phyloP scores from a whole-genome alignment of 2,113 vertebrate genomes.

The Poeciliopsis retropinna region DNA sequence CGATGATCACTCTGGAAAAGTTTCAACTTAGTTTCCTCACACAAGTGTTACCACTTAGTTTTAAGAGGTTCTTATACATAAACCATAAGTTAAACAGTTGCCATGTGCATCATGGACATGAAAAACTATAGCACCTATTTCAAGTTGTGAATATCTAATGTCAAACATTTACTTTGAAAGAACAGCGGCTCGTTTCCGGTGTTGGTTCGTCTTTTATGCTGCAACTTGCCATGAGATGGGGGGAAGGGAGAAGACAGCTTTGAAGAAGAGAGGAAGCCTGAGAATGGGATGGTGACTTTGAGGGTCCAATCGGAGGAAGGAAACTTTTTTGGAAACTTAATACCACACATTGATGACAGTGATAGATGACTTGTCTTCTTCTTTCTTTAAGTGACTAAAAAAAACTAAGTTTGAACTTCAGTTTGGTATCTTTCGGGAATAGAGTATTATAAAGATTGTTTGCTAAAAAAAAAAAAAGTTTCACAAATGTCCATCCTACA shows the following conservation, averaged over 20 bases:
- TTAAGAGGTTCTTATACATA: no score
- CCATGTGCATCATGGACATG: not conserved
- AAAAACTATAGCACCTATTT: not conserved
- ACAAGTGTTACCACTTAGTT: no score
- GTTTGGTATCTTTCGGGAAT: not conserved
- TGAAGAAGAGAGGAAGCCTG: conserved; percentile 25
- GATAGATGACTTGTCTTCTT: no score
- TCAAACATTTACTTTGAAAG: conserved; percentile 15
- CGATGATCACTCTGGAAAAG: no score
- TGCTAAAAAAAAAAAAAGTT: not conserved
- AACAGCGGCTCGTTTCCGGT: conserved; percentile 19
- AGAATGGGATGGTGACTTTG: not conserved
- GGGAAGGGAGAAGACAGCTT: conserved; percentile 33
- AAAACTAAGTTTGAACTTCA: not conserved
- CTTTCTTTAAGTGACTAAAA: not conserved
- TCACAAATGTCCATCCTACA: not conserved
- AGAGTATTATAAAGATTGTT: not conserved
- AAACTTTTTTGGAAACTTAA: not conserved
- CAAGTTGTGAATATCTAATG: not conserved
- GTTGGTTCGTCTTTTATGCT: not conserved
- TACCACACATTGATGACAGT: not conserved
- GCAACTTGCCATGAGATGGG: not conserved
- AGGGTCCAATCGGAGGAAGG: not conserved
- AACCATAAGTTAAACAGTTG: not conserved
- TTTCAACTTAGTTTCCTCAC: no score